Evolutionary conservation across 2,113 vertebrate species (phyloP).

Genomic region (Galemys pyrenaicus): DNA sequence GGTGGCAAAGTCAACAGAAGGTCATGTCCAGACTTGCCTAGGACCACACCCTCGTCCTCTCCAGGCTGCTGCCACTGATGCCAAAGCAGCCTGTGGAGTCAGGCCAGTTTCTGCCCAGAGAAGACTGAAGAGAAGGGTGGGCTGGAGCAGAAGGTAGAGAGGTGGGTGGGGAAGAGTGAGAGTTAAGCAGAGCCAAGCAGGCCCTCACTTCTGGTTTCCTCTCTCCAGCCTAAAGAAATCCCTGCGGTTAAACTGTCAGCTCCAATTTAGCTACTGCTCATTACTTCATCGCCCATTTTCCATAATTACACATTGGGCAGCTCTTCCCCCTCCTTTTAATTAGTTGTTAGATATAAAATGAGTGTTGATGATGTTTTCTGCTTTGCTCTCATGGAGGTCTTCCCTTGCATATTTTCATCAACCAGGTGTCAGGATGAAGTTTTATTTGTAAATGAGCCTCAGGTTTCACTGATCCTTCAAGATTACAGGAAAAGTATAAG

Average conservation of each 20-base stretch:
- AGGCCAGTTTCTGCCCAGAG: background rate
- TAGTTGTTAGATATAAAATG: constrained; percentile 36
- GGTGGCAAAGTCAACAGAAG: background rate
- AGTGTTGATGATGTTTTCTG: background rate
- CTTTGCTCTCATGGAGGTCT: background rate
- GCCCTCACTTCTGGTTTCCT: background rate
- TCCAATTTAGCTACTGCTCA: background rate
- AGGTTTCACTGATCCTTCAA: background rate
- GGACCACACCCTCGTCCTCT: background rate
- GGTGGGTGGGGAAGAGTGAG: background rate
- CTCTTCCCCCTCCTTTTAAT: constrained; percentile 43
- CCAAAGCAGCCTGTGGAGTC: background rate
- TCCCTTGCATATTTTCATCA: background rate
- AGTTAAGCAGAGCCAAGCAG: background rate
- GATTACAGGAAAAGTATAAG: background rate
- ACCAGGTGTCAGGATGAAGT: background rate
- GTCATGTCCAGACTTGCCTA: background rate
- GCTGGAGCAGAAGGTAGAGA: background rate
- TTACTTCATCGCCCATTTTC: constrained; percentile 27
- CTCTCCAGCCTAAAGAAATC: background rate
- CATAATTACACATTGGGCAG: constrained; percentile 12
- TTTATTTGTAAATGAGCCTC: constrained; percentile 29
- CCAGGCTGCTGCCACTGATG: background rate
- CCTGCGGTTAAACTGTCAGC: background rate
- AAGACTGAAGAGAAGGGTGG: background rate